Percentiles rank a stretch among this genome's conserved stretches.
These are phyloP conservation scores for Cenopis cana DNA, from an alignment of 2,888 invertebrate species.

Conservation along the genomic window DNA sequence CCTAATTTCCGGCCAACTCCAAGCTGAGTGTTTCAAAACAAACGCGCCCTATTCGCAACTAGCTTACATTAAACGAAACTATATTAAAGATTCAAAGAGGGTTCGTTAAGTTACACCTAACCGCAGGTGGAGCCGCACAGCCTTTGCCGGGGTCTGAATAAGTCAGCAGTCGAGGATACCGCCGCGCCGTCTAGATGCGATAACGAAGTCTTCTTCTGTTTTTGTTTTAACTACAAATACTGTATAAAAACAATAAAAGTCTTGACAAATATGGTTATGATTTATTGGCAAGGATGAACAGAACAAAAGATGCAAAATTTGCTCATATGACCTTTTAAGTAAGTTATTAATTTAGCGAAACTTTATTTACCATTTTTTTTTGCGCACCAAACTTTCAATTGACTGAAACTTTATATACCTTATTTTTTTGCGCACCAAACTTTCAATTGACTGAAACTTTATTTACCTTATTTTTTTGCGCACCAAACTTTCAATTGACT, in stretches of 20 bases:
- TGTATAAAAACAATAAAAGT: background rate
- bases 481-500: too few relatives aligned
- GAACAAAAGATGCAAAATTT: background rate
- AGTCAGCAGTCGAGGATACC: slow-evolving; percentile 63
- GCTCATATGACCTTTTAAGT: too few relatives aligned
- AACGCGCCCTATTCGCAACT: slow-evolving; percentile 67
- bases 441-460: too few relatives aligned
- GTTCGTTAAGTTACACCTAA: slow-evolving; percentile 83
- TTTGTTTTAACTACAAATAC: background rate
- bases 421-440: too few relatives aligned
- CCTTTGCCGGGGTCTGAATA: slow-evolving; percentile 75
- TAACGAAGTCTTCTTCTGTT: background rate
- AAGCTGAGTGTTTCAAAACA: slow-evolving; percentile 65
- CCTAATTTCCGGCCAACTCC: slow-evolving; percentile 53
- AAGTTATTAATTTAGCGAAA: too few relatives aligned
- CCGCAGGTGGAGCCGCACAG: slow-evolving; percentile 75
- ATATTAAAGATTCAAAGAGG: slow-evolving; percentile 81
- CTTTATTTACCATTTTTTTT: too few relatives aligned
- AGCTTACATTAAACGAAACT: slow-evolving; percentile 80
- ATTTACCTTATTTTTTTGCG: too few relatives aligned
- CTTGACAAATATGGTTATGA: background rate
- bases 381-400: too few relatives aligned
- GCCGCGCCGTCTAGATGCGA: slow-evolving; percentile 52
- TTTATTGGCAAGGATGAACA: background rate
- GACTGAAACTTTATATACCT: too few relatives aligned